Conservation (phyloP, 1,140 invertebrate species). For the Zaprionus lachaisei region DNA sequence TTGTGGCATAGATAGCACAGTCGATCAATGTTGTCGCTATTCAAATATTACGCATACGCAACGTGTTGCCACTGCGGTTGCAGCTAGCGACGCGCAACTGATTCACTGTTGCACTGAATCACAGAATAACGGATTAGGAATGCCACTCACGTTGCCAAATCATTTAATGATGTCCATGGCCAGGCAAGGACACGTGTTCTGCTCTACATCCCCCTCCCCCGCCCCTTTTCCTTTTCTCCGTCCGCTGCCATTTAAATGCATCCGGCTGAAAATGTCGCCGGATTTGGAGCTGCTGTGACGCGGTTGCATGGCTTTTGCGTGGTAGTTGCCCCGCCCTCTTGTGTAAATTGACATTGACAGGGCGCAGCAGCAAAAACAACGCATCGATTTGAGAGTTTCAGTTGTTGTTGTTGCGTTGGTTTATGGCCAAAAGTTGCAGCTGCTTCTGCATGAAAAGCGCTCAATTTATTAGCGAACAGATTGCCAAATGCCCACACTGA, state of each 20-base stretch:
- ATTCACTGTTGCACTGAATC: background rate
- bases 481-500: background rate
- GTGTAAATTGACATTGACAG: slow-evolving; percentile 70
- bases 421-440: slow-evolving; percentile 13
- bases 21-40: slow-evolving; percentile 5
- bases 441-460: background rate
- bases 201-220: background rate
- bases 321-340: slow-evolving; percentile 17
- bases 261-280: slow-evolving; percentile 7
- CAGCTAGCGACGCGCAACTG: background rate
- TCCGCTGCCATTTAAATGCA: slow-evolving; percentile 1
- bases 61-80: slow-evolving; percentile 46
- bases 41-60: slow-evolving; percentile 65
- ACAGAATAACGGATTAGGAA: slow-evolving; percentile 32
- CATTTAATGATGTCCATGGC: slow-evolving; percentile 65
- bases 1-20: slow-evolving; percentile 25
- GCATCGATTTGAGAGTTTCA: slow-evolving; percentile 52
- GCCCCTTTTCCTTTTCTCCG: too few relatives aligned
- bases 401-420: slow-evolving; percentile 26
- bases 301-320: slow-evolving; percentile 9
- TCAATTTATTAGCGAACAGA: background rate
- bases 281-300: slow-evolving; percentile 18
- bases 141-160: slow-evolving; percentile 67
- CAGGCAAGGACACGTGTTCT: slow-evolving; percentile 23
- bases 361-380: slow-evolving; percentile 12